Percentiles rank a stretch among this genome's conserved stretches.
Evolutionary conservation across 92 coral and sea anemone genomes (phyloP).

Genomic region (Umimayanthus chanpuru): DNA sequence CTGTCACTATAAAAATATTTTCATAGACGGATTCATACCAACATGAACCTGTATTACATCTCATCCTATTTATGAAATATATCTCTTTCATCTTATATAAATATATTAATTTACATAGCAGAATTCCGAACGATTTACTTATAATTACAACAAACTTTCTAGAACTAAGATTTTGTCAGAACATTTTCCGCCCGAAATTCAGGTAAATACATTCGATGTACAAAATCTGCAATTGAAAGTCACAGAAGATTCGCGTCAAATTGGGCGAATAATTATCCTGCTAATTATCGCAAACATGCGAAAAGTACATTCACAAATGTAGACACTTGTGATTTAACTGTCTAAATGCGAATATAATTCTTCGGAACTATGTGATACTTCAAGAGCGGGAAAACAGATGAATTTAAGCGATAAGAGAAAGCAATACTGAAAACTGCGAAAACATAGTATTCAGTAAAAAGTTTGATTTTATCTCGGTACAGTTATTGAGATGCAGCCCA

Average conservation of each 20-base stretch:
- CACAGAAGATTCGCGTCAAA: neutral
- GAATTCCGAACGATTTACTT: neutral
- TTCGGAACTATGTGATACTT: neutral
- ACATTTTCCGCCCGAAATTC: neutral
- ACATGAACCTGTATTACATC: neutral
- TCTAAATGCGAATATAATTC: neutral
- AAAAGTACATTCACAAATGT: neutral
- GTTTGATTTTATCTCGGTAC: too few relatives aligned
- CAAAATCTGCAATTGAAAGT: neutral
- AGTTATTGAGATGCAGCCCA: neutral
- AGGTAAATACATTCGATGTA: neutral
- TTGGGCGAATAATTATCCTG: neutral
- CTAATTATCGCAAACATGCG: neutral
- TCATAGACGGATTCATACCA: neutral
- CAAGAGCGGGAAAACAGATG: conserved; percentile 21
- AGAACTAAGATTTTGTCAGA: neutral
- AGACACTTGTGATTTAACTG: neutral
- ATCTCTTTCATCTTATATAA: conserved; percentile 38
- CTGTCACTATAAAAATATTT: conserved; percentile 20
- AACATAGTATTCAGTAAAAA: neutral
- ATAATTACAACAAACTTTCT: neutral
- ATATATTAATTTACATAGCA: conserved; percentile 13
- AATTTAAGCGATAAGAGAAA: conserved; percentile 7
- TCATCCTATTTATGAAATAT: conserved; percentile 8
- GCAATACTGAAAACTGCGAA: neutral